A percentile compares a stretch with the other conserved stretches of the same genome.
phyloP scores from a whole-genome alignment of 2,888 invertebrate genomes.

The Eulithis prunata region DNA sequence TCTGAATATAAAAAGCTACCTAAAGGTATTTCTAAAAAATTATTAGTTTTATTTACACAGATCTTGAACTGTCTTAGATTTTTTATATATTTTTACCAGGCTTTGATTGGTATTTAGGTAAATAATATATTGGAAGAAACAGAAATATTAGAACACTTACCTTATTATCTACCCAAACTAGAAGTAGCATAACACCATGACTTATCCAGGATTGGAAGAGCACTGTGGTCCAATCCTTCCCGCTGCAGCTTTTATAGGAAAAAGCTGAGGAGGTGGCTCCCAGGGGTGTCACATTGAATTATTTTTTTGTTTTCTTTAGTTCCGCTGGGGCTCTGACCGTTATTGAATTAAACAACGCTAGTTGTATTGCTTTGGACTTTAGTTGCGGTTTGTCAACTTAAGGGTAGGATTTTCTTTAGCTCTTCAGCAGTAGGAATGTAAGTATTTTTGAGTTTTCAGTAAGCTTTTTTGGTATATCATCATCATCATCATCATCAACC shows the following conservation, averaged over 20 bases:
- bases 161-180: slow-evolving; percentile 3
- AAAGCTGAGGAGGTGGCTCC: slow-evolving; percentile 54
- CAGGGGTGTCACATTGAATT: slow-evolving; percentile 70
- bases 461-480: too few species aligned
- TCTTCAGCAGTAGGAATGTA: background rate
- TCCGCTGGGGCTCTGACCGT: slow-evolving; percentile 61
- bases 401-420: slow-evolving; percentile 48
- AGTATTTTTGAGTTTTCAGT: too few species aligned
- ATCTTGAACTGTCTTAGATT: too few species aligned
- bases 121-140: too few species aligned
- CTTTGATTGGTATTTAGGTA: too few species aligned
- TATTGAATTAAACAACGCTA: slow-evolving; percentile 81
- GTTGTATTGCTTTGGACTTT: slow-evolving; percentile 68
- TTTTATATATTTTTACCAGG: too few species aligned
- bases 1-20: too few species aligned
- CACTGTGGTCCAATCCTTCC: slow-evolving; percentile 45
- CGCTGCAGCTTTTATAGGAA: slow-evolving; percentile 67
- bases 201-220: slow-evolving; percentile 37
- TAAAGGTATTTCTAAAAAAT: too few species aligned
- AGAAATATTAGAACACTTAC: slow-evolving; percentile 18
- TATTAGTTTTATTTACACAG: too few species aligned
- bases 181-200: slow-evolving; percentile 24
- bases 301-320: slow-evolving; percentile 60
- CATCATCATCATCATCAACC: too few species aligned
- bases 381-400: slow-evolving; percentile 47